phyloP scores from a whole-genome alignment of 2,888 invertebrate species.

The Stenotaenia linearis region DNA sequence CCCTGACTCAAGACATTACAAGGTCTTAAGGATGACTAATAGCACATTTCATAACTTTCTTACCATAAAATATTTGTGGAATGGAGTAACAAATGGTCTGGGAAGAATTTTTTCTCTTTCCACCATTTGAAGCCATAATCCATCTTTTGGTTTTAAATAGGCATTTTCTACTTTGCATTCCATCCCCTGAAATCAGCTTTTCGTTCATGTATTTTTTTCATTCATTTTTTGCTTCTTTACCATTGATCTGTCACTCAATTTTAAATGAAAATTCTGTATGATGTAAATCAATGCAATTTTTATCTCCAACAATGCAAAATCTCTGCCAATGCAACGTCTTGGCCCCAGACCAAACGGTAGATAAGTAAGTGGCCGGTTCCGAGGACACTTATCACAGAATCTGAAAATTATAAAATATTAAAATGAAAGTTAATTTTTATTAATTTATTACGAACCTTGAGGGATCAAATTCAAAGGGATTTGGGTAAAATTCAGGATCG shows the following conservation, averaged over 20 bases:
- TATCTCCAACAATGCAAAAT: slow-evolving; percentile 5
- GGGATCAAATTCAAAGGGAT: background rate
- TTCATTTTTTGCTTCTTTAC: background rate
- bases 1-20: no score
- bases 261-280: background rate
- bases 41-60: background rate
- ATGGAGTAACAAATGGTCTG: background rate
- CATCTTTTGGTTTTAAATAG: background rate
- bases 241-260: background rate
- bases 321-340: background rate
- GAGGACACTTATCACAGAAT: background rate
- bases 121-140: background rate
- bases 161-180: background rate
- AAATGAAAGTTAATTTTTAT: background rate
- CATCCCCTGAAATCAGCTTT: background rate
- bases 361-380: background rate
- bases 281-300: background rate
- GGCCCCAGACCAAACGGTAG: slow-evolving; percentile 13
- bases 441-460: background rate
- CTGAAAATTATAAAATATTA: background rate
- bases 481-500: slow-evolving; percentile 26
- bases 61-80: background rate
- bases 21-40: no score
- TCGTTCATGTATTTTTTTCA: background rate
- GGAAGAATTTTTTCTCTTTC: background rate